Evolutionary conservation across 2,888 invertebrate genomes (phyloP).

Genomic region (Caenorhabditis sp.): DNA sequence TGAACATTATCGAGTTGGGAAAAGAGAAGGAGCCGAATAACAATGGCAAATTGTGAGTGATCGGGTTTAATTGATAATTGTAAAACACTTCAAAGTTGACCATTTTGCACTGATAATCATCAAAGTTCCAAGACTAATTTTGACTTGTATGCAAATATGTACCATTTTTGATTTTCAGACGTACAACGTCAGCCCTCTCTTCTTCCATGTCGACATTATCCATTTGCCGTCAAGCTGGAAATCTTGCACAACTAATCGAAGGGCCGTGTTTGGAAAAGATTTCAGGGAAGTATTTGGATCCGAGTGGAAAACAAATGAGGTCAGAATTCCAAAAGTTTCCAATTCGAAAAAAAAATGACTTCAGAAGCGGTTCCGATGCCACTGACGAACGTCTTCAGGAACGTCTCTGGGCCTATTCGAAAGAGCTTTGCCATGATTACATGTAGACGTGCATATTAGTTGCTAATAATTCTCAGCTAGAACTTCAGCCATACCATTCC

Average conservation of each 20-base stretch:
- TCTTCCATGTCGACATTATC: conserved; percentile 75
- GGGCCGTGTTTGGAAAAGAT: conserved; percentile 71
- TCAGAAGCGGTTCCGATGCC: conserved; percentile 76
- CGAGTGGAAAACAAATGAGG: conserved; percentile 80
- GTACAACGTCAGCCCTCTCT: conserved; percentile 75
- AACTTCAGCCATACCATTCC: conserved; percentile 47
- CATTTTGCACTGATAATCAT: too few relatives aligned
- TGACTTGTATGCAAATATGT: neutral
- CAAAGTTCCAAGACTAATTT: too few relatives aligned
- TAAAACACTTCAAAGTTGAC: too few relatives aligned
- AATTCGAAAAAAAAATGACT: conserved; percentile 16
- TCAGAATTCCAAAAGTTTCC: conserved; percentile 10
- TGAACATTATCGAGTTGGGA: conserved; percentile 76
- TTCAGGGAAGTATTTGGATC: conserved; percentile 81
- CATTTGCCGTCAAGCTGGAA: conserved; percentile 73
- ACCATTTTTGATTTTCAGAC: conserved; percentile 67
- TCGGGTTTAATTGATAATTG: too few relatives aligned
- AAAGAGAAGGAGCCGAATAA: conserved; percentile 77
- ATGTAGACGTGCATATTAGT: conserved; percentile 24
- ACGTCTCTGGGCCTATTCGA: conserved; percentile 76
- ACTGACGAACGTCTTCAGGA: conserved; percentile 81
- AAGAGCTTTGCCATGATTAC: conserved; percentile 73
- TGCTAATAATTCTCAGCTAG: conserved; percentile 26
- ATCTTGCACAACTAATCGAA: conserved; percentile 78
- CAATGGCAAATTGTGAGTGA: conserved; percentile 71